These are phyloP conservation scores for Acrossocheilus fasciatus DNA, from an alignment of 2,797 vertebrate species.

Conservation along the genomic window DNA sequence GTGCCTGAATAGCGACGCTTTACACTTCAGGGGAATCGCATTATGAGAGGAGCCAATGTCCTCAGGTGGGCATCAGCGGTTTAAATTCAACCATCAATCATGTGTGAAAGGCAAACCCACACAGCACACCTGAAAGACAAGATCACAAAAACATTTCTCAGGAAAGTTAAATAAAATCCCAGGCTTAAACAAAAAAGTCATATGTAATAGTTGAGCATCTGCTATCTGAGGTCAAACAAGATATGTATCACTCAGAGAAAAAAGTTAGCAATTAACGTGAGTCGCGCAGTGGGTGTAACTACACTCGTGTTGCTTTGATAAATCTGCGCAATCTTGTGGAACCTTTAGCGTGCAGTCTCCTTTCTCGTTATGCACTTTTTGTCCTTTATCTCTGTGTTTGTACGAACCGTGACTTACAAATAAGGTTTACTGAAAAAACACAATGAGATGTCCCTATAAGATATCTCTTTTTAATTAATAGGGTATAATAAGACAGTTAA, in stretches of 20 bases:
- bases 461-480: constrained; percentile 65
- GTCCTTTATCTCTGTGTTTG: constrained; percentile 47
- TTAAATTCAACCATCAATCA: constrained; percentile 62
- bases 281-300: background rate
- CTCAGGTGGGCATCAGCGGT: constrained; percentile 59
- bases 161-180: constrained; percentile 29
- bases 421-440: constrained; percentile 56
- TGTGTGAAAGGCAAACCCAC: constrained; percentile 60
- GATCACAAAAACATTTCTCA: constrained; percentile 39
- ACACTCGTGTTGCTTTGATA: constrained; percentile 19
- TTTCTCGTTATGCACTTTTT: constrained; percentile 30
- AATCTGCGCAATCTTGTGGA: constrained; percentile 21
- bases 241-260: constrained; percentile 20
- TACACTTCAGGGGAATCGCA: constrained; percentile 43
- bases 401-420: constrained; percentile 52
- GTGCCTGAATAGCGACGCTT: constrained; percentile 36
- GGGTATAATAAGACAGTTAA: constrained; percentile 71
- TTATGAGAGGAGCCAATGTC: constrained; percentile 50
- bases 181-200: constrained; percentile 21
- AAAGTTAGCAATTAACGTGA: constrained; percentile 19
- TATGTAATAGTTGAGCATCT: background rate
- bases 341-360: constrained; percentile 10
- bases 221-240: constrained; percentile 32
- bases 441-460: constrained; percentile 60
- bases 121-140: constrained; percentile 55